phyloP scores from a whole-genome alignment of 2,113 vertebrate species.

The Tenrec ecaudatus region DNA sequence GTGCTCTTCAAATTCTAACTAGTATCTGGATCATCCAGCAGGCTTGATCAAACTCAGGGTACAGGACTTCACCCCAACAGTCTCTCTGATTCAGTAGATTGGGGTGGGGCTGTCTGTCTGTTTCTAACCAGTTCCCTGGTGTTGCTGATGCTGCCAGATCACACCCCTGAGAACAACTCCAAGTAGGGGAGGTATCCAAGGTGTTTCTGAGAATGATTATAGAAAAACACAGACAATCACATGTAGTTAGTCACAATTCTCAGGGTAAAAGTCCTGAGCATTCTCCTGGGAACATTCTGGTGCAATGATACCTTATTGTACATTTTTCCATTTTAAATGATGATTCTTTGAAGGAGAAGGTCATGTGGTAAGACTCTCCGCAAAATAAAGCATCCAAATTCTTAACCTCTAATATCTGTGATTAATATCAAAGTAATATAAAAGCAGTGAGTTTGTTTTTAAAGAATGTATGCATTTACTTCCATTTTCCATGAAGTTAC shows the following conservation, averaged over 20 bases:
- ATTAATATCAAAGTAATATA: not conserved
- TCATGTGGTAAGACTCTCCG: not conserved
- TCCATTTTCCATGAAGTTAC: conserved; percentile 7
- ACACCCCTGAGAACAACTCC: not conserved
- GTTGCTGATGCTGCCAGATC: not conserved
- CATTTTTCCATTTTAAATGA: not conserved
- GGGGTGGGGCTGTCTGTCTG: not conserved
- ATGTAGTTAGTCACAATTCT: not conserved
- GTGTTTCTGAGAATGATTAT: not conserved
- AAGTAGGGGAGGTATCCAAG: not conserved
- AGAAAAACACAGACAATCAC: not conserved
- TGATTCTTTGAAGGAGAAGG: not conserved
- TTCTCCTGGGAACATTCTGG: not conserved
- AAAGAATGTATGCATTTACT: not conserved
- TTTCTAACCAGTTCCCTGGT: not conserved
- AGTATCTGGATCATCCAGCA: too few species aligned
- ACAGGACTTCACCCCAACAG: too few species aligned
- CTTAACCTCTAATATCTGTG: not conserved
- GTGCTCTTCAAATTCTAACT: not conserved
- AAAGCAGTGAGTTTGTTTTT: too few species aligned
- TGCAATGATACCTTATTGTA: not conserved
- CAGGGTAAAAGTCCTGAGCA: not conserved
- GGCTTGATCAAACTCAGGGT: too few species aligned
- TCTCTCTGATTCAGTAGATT: not conserved
- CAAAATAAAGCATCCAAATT: not conserved